These are phyloP conservation scores for Cataglyphis hispanica DNA, from an alignment of 1,140 invertebrate species.

Conservation along the genomic window DNA sequence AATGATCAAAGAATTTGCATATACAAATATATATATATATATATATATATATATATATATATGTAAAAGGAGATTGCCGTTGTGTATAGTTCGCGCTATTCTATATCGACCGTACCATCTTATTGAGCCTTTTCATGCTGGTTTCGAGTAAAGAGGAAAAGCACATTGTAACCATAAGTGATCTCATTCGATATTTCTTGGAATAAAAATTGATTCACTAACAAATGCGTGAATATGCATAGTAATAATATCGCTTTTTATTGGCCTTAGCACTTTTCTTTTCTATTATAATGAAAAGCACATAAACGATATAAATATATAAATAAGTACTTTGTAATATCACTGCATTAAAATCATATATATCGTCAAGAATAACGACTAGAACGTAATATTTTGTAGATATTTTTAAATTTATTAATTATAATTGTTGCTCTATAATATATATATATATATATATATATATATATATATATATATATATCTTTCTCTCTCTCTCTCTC, in stretches of 20 bases:
- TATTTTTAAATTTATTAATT: not conserved
- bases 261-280: not conserved
- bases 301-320: not conserved
- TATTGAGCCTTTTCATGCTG: not conserved
- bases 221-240: not conserved
- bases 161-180: not conserved
- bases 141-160: not conserved
- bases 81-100: not conserved
- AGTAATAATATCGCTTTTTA: conserved; percentile 1
- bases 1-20: conserved; percentile 50
- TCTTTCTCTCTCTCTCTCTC: not conserved
- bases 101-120: not conserved
- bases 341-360: not conserved
- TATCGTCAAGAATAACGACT: not conserved
- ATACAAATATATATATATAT: not conserved
- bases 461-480: too few relatives aligned
- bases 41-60: not conserved
- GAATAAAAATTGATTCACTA: conserved; percentile 23
- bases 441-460: not conserved
- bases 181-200: not conserved
- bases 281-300: not conserved
- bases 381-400: not conserved
- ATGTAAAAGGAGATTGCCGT: conserved; percentile 6
- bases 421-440: not conserved
- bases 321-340: not conserved